phyloP scores from a whole-genome alignment of 2,113 vertebrate species.

The Pseudopipra pipra region DNA sequence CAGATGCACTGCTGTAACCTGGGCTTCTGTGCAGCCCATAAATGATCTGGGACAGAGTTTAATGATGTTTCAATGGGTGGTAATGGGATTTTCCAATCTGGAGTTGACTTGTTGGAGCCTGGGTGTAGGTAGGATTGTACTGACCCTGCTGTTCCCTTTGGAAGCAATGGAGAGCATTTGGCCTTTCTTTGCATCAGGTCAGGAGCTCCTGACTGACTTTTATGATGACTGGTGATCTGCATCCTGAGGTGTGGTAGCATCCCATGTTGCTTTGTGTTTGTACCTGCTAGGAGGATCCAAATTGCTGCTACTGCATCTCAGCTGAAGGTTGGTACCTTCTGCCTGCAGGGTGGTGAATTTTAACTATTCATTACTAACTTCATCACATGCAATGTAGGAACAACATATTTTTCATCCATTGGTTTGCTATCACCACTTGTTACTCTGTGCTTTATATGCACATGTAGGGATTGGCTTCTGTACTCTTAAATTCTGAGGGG shows the following conservation, averaged over 20 bases:
- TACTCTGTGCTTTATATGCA: too few relatives aligned
- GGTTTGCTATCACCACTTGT: not conserved
- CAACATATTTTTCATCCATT: not conserved
- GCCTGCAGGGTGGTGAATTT: not conserved
- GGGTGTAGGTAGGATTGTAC: not conserved
- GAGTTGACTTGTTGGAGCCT: not conserved
- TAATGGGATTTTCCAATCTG: not conserved
- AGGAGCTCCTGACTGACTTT: not conserved
- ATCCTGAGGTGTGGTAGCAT: fast-evolving
- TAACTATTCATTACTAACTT: not conserved
- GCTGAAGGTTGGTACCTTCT: not conserved
- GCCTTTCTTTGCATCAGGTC: not conserved
- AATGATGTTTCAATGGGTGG: not conserved
- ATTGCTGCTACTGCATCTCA: not conserved
- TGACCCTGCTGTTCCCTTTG: not conserved
- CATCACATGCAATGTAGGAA: not conserved
- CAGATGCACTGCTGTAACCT: not conserved
- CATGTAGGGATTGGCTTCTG: not conserved
- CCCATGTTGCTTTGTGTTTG: fast-evolving
- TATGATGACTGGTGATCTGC: not conserved
- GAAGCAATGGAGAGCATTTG: not conserved
- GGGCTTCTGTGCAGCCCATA: not conserved
- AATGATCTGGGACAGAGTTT: not conserved
- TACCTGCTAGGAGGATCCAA: not conserved
- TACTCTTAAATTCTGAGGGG: not conserved